Percentiles rank a stretch among this genome's conserved stretches.
Evolutionary conservation across 1,140 invertebrate species (phyloP).

Genomic region (Temnothorax curvispinosus): DNA sequence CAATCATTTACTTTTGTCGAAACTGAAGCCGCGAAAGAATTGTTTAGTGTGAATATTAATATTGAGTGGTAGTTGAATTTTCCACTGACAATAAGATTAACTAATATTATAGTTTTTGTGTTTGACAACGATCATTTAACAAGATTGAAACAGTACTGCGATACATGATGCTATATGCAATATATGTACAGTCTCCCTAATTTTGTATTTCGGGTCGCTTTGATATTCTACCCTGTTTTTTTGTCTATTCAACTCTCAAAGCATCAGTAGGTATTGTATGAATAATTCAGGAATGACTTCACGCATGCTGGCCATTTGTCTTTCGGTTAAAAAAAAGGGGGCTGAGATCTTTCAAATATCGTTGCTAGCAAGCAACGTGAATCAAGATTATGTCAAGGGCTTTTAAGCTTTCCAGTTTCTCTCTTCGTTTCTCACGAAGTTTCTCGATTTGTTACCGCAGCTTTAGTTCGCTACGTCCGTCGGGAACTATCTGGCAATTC

Average conservation of each 20-base stretch:
- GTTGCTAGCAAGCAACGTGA: background rate
- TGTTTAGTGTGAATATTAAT: background rate
- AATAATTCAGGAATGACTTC: constrained; percentile 49
- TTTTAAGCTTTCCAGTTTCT: constrained; percentile 1
- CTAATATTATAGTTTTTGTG: background rate
- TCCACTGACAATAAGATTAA: background rate
- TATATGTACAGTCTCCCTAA: background rate
- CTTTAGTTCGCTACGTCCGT: background rate
- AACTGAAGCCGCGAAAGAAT: background rate
- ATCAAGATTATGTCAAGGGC: constrained; percentile 26
- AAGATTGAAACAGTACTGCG: background rate
- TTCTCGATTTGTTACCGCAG: constrained; percentile 43
- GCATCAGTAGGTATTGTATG: constrained; percentile 10
- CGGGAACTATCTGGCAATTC: background rate
- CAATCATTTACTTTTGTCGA: background rate
- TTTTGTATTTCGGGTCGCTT: background rate
- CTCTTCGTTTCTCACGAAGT: constrained; percentile 9
- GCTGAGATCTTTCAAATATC: background rate
- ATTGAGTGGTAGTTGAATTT: background rate
- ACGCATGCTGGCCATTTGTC: background rate
- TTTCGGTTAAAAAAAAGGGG: constrained; percentile 7
- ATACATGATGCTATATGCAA: too few relatives aligned
- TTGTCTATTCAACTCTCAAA: background rate
- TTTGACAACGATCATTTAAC: background rate
- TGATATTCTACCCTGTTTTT: background rate